These are phyloP conservation scores for Centrocercus urophasianus DNA, from an alignment of 2,113 vertebrate genomes.

Conservation along the genomic window DNA sequence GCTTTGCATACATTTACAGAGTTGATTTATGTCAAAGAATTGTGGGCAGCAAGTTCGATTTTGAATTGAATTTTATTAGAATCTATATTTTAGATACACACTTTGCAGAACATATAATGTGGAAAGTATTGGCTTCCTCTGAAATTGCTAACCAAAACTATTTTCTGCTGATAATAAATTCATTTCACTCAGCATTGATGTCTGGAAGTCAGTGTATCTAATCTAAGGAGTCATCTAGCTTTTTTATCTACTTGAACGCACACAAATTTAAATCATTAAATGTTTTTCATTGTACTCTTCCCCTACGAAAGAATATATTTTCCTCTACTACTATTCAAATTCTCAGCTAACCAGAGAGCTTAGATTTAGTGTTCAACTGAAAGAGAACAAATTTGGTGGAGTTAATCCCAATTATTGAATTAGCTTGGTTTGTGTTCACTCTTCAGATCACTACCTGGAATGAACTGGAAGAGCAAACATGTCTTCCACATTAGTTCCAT, in stretches of 20 bases:
- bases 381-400: not conserved
- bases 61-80: not conserved
- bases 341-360: not conserved
- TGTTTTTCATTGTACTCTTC: not conserved
- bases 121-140: not conserved
- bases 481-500: fast-evolving
- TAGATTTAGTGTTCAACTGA: not conserved
- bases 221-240: not conserved
- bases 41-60: not conserved
- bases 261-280: not conserved
- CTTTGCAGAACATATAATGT: not conserved
- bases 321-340: not conserved
- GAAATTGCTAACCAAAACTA: conserved; percentile 11
- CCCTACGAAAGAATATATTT: not conserved
- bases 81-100: not conserved
- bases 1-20: not conserved
- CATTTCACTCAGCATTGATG: not conserved
- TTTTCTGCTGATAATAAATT: conserved; percentile 13
- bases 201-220: not conserved
- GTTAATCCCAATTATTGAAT: not conserved
- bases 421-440: not conserved
- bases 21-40: not conserved
- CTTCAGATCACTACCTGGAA: not conserved
- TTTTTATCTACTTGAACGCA: not conserved
- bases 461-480: not conserved